Base-by-base conservation (phyloP, 2,113 vertebrate species). In the Equus quagga region DNA sequence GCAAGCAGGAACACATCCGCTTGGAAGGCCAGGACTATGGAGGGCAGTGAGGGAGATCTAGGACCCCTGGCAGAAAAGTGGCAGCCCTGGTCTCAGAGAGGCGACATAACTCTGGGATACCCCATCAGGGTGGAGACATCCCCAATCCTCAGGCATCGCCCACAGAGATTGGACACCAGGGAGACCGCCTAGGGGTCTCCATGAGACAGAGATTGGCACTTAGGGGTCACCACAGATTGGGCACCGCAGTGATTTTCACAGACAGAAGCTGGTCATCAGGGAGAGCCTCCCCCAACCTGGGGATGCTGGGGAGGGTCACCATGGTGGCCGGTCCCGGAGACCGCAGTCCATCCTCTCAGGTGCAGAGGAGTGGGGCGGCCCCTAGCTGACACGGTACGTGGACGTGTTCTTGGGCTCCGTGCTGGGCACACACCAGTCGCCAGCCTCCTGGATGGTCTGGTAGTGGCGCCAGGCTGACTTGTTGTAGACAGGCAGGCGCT, bases 381-480 rank as follows among this genome's bases (percentile, higher is more conserved):
- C 98, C 98, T 99, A 99, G 92, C 98, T 98, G 97, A 98, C 98
- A 0, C 99, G 99, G 97, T 99, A 99, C 1, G 98, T 99, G 82
- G 99, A 99, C 58, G 99, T 99, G 98, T 99, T 99, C 82, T 99
- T 99, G 23, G 99, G 99, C 96, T 99, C 99, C 2, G 98, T 99
- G 79, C 99, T 99, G 98, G 99, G 99, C 6, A 99, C 98, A 0
- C 99, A 99, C 99, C 99, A 99, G 98, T 99, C 99, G 4, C 99
- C 99, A 0, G 99, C 99, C 97, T 99, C 99, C 89, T 99, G 99
- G 97, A 98, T 99, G 96, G 99, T 98, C 98, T 99, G 99, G 98
- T 99, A 99, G 99, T 99, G 99, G 95, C 99, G 99, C 99, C 99
- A 99, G 14, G 99, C 99, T 0, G 99, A 99, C 98, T 99, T 99